phyloP scores from a whole-genome alignment of 2,888 invertebrate genomes.

The Synergus japonicus region DNA sequence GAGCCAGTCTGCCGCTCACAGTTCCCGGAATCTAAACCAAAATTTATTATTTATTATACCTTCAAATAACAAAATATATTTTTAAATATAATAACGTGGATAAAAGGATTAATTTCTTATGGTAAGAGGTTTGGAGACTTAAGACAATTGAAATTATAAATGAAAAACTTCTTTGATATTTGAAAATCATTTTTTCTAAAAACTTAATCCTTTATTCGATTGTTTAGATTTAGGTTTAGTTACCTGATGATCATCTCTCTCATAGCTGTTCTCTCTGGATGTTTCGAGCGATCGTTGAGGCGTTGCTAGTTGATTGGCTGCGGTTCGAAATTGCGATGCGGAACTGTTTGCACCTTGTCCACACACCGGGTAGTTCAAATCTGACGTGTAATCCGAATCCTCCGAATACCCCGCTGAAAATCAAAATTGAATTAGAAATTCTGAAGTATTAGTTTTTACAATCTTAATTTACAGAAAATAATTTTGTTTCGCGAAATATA shows the following conservation, averaged over 20 bases:
- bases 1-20: constrained; percentile 63
- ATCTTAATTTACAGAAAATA: not conserved
- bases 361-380: constrained; percentile 94
- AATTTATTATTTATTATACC: not conserved
- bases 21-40: constrained; percentile 67
- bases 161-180: not conserved
- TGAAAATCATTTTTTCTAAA: not conserved
- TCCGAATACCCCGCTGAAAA: constrained; percentile 94
- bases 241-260: constrained; percentile 85
- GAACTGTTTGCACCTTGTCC: constrained; percentile 93
- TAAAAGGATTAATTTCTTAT: not conserved
- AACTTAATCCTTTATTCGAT: too few species aligned
- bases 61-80: too few species aligned
- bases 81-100: too few species aligned
- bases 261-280: constrained; percentile 90
- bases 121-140: not conserved
- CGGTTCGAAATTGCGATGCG: constrained; percentile 90
- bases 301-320: constrained; percentile 88
- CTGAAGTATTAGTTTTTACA: not conserved
- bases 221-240: not conserved
- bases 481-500: not conserved
- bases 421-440: not conserved
- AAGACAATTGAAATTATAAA: not conserved
- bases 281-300: constrained; percentile 89
- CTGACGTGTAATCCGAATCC: constrained; percentile 98